Percentiles rank a stretch among this genome's conserved stretches.
Conservation (phyloP, 2,888 invertebrate species). For the Cepaea hortensis region DNA sequence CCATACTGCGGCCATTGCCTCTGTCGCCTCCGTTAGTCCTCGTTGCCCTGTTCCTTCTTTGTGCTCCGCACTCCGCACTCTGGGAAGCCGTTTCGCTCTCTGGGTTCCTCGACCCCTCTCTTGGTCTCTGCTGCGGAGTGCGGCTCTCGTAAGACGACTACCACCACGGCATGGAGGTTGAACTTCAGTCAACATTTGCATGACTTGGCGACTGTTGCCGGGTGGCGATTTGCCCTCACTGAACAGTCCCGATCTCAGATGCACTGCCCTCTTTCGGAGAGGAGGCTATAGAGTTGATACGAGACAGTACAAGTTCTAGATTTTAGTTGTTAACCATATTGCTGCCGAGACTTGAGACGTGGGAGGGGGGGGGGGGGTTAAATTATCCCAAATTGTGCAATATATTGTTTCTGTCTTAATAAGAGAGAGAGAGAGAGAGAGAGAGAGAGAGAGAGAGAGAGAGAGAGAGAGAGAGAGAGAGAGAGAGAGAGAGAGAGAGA, state of each 20-base stretch:
- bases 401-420: neutral
- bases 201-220: neutral
- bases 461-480: slow-evolving; percentile 6
- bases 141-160: too few species aligned
- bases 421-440: slow-evolving; percentile 21
- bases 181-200: neutral
- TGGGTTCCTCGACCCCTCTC: too few species aligned
- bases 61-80: too few species aligned
- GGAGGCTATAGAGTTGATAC: too few species aligned
- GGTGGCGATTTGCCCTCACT: neutral
- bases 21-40: too few species aligned
- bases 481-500: neutral
- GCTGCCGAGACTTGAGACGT: neutral
- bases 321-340: too few species aligned
- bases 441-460: slow-evolving; percentile 22
- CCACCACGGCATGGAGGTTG: too few species aligned
- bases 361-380: neutral
- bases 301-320: too few species aligned
- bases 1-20: too few species aligned
- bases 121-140: too few species aligned
- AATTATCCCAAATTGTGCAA: neutral
- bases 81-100: neutral
- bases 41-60: too few species aligned
- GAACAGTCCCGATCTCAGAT: neutral
- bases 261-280: neutral